These are phyloP conservation scores for Tetranychus cinnabarinus DNA, from an alignment of 1,140 invertebrate genomes.

Conservation along the genomic window DNA sequence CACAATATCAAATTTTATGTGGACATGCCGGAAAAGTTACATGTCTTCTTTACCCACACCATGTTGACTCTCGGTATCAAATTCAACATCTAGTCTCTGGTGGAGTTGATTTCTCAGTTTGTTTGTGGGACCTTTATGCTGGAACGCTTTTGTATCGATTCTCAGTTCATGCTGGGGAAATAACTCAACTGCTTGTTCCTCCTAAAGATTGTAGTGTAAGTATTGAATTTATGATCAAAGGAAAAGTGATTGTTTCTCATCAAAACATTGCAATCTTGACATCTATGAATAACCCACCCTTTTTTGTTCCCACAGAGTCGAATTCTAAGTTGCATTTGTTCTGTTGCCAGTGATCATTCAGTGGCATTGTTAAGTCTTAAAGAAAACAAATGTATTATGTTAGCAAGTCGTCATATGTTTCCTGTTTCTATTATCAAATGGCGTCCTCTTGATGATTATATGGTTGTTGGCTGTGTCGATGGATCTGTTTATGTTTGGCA, in stretches of 20 bases:
- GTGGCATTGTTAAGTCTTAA: constrained; percentile 76
- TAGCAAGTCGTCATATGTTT: constrained; percentile 86
- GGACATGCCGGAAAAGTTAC: constrained; percentile 86
- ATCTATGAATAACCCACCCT: no score
- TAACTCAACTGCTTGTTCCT: constrained; percentile 70
- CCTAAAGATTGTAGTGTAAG: constrained; percentile 71
- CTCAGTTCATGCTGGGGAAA: constrained; percentile 66
- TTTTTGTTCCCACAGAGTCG: constrained; percentile 25
- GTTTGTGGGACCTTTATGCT: constrained; percentile 83
- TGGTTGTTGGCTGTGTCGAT: constrained; percentile 91
- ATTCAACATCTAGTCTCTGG: constrained; percentile 74
- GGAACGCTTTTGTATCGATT: constrained; percentile 75
- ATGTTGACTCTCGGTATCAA: constrained; percentile 76
- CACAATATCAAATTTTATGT: constrained; percentile 57
- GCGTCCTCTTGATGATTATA: constrained; percentile 90
- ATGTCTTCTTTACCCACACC: constrained; percentile 80
- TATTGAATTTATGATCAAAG: not conserved
- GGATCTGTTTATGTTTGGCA: constrained; percentile 97
- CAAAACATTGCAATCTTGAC: not conserved
- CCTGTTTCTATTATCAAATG: constrained; percentile 89
- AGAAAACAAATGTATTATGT: constrained; percentile 77
- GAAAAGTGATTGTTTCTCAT: not conserved
- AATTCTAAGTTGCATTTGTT: constrained; percentile 83
- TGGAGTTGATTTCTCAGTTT: constrained; percentile 90
- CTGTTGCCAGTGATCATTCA: constrained; percentile 89